phyloP scores from a whole-genome alignment of 2,113 vertebrate species.

The Protomyctophum bolini region DNA sequence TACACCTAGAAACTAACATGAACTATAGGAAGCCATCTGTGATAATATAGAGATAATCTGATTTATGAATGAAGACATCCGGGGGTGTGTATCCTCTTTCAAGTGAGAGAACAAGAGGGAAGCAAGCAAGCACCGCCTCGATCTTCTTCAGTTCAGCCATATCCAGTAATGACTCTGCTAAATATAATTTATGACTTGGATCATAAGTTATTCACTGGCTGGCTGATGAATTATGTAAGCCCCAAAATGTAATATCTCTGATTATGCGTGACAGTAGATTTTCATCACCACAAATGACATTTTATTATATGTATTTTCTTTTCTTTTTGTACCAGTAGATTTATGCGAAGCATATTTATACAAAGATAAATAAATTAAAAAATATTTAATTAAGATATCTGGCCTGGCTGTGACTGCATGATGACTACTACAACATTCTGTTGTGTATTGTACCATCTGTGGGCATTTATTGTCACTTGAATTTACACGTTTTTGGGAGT shows the following conservation, averaged over 20 bases:
- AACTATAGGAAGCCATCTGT: constrained; percentile 16
- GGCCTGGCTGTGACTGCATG: neutral
- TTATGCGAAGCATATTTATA: constrained; percentile 57
- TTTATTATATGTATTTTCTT: neutral
- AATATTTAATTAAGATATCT: constrained; percentile 25
- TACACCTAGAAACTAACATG: neutral
- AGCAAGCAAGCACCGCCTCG: constrained; percentile 13
- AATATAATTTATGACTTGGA: constrained; percentile 69
- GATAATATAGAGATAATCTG: constrained; percentile 36
- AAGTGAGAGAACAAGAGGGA: constrained; percentile 22
- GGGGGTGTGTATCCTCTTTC: constrained; percentile 39
- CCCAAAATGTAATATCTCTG: constrained; percentile 62
- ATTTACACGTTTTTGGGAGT: too few relatives aligned
- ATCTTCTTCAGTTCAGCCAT: constrained; percentile 37
- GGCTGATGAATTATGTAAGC: constrained; percentile 66
- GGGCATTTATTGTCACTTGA: too few relatives aligned
- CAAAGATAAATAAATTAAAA: constrained; percentile 61
- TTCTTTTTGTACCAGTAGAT: constrained; percentile 22
- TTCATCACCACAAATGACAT: constrained; percentile 54
- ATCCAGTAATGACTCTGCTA: constrained; percentile 57
- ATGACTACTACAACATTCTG: too few relatives aligned
- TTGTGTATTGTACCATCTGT: too few relatives aligned
- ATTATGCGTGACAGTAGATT: constrained; percentile 62
- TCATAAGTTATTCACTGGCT: constrained; percentile 67
- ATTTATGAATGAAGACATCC: constrained; percentile 52